Conservation (phyloP, 2,888 invertebrate genomes). For the Apotomis betuletana region DNA sequence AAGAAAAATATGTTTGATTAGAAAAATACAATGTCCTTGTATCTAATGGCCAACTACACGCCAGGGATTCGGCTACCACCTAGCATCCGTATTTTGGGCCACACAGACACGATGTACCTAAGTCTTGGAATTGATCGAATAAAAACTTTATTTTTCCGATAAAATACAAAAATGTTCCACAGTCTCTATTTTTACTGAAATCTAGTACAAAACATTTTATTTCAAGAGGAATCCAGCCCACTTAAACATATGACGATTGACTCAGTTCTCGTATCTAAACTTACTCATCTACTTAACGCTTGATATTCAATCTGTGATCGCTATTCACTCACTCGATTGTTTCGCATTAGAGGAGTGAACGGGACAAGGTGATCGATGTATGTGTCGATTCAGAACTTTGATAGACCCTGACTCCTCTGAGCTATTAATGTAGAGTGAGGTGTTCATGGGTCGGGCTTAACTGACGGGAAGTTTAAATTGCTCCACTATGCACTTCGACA, state of each 20-base stretch:
- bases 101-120: too few relatives aligned
- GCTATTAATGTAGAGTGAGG: not conserved
- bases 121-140: not conserved
- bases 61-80: too few relatives aligned
- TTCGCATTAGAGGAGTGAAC: not conserved
- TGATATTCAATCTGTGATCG: not conserved
- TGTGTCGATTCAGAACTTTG: not conserved
- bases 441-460: not conserved
- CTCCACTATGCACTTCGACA: not conserved
- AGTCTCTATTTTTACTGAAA: not conserved
- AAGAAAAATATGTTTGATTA: too few relatives aligned
- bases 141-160: constrained; percentile 2
- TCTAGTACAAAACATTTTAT: constrained; percentile 3
- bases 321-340: not conserved
- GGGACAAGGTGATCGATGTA: not conserved
- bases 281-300: not conserved
- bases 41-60: too few relatives aligned
- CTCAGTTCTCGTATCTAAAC: constrained; percentile 11
- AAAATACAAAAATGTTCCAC: not conserved
- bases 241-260: not conserved
- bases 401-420: too few relatives aligned
- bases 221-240: not conserved
- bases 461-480: not conserved
- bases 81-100: too few relatives aligned
- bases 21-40: too few relatives aligned